Conservation (phyloP, 2,797 vertebrate species). For the Hoplostethus atlanticus region DNA sequence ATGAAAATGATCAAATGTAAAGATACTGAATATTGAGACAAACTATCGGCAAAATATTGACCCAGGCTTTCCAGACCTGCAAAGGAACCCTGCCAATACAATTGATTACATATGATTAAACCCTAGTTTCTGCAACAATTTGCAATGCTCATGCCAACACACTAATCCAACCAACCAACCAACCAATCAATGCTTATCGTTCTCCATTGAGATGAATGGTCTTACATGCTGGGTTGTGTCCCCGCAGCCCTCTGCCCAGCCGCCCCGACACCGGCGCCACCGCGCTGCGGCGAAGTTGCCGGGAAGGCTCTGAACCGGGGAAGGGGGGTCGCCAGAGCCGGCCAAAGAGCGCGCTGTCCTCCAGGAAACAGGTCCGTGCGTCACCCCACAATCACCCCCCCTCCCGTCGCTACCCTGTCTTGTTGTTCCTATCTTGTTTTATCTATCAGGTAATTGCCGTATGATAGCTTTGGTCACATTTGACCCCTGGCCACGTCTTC, state of each 20-base stretch:
- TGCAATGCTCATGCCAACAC: neutral
- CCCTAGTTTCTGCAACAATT: too few species aligned
- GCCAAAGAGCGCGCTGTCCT: slow-evolving; percentile 78
- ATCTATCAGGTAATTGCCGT: slow-evolving; percentile 28
- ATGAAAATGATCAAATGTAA: too few species aligned
- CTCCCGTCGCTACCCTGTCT: neutral
- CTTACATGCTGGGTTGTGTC: slow-evolving; percentile 6
- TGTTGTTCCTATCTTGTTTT: slow-evolving; percentile 8
- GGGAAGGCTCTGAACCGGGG: slow-evolving; percentile 58
- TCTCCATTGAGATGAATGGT: neutral
- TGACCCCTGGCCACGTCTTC: slow-evolving; percentile 19
- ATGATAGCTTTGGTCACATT: slow-evolving; percentile 40
- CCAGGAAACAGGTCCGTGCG: slow-evolving; percentile 87
- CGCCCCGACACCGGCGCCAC: slow-evolving; percentile 66
- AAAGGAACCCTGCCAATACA: too few species aligned
- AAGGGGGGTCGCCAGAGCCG: slow-evolving; percentile 66
- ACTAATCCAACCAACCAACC: neutral
- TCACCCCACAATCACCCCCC: neutral
- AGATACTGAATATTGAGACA: too few species aligned
- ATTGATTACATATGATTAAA: too few species aligned
- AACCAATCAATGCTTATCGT: neutral
- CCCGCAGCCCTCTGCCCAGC: slow-evolving; percentile 75
- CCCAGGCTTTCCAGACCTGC: too few species aligned
- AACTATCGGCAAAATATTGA: too few species aligned
- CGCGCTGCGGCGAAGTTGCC: slow-evolving; percentile 74